phyloP scores from a whole-genome alignment of 2,888 invertebrate species.

The Drosophila affinis region DNA sequence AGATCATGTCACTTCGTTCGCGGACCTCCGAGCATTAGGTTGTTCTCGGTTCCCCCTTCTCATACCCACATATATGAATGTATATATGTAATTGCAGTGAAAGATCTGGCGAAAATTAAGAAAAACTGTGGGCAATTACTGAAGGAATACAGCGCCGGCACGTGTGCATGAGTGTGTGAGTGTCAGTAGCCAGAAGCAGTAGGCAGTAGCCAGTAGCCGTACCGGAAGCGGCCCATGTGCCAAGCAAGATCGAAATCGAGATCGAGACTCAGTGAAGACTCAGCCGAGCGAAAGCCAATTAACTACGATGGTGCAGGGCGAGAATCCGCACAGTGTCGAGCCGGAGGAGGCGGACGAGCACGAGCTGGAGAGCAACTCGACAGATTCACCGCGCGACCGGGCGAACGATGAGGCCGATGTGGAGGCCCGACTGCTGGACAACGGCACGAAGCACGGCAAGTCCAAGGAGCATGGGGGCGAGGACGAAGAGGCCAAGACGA shows the following conservation, averaged over 20 bases:
- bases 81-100: conserved; percentile 57
- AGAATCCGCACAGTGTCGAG: conserved; percentile 30
- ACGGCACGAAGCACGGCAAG: conserved; percentile 52
- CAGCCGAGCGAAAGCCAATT: background rate
- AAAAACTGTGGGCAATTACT: conserved; percentile 52
- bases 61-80: conserved; percentile 21
- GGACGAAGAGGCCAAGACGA: background rate
- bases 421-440: conserved; percentile 72
- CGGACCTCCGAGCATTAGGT: conserved; percentile 64
- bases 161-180: conserved; percentile 23
- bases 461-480: conserved; percentile 26
- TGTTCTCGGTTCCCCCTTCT: conserved; percentile 36
- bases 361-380: background rate
- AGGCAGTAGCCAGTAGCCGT: conserved; percentile 11
- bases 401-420: conserved; percentile 32
- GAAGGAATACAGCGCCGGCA: background rate
- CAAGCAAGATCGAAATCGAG: conserved; percentile 13
- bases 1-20: conserved; percentile 68
- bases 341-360: conserved; percentile 38
- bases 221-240: conserved; percentile 49
- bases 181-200: too few relatives aligned
- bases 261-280: background rate
- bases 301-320: conserved; percentile 60
- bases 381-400: background rate
- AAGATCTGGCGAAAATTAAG: conserved; percentile 53